A percentile compares a stretch with the other conserved stretches of the same genome.
phyloP scores from a whole-genome alignment of 1,140 invertebrate genomes.

The Trialeurodes vaporariorum region DNA sequence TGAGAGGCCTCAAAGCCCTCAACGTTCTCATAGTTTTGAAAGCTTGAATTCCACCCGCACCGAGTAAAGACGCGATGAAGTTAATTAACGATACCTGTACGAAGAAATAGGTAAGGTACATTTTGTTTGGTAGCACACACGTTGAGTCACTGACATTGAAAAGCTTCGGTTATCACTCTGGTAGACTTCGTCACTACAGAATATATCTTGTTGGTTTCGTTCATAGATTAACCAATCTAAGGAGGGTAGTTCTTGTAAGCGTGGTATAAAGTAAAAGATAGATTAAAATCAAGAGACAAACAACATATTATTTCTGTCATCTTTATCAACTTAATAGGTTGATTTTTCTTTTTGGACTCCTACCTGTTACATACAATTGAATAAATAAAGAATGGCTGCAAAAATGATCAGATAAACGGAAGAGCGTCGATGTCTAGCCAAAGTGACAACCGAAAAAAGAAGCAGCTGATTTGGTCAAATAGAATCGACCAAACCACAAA shows the following conservation, averaged over 20 bases:
- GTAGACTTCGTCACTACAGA: too few species aligned
- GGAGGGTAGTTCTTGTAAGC: too few species aligned
- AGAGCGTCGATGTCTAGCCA: not conserved
- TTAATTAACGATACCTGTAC: conserved; percentile 90
- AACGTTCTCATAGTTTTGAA: conserved; percentile 97
- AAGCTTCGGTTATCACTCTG: too few species aligned
- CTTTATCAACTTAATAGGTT: too few species aligned
- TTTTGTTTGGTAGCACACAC: not conserved
- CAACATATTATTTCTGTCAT: too few species aligned
- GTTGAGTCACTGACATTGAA: not conserved
- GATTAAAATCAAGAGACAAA: too few species aligned
- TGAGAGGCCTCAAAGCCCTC: conserved; percentile 83
- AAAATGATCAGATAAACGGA: not conserved
- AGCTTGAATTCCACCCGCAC: conserved; percentile 90
- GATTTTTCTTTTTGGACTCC: too few species aligned
- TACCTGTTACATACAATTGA: too few species aligned
- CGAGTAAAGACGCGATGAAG: conserved; percentile 86
- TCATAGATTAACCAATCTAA: too few species aligned
- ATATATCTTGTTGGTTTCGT: too few species aligned
- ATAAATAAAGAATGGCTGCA: not conserved
- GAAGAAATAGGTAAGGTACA: conserved; percentile 33
- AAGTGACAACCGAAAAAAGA: conserved; percentile 2
- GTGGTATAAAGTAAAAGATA: too few species aligned
- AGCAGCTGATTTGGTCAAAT: not conserved
- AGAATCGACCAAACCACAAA: conserved; percentile 4